phyloP scores from a whole-genome alignment of 1,140 invertebrate species.

The Neotoxoptera formosana region DNA sequence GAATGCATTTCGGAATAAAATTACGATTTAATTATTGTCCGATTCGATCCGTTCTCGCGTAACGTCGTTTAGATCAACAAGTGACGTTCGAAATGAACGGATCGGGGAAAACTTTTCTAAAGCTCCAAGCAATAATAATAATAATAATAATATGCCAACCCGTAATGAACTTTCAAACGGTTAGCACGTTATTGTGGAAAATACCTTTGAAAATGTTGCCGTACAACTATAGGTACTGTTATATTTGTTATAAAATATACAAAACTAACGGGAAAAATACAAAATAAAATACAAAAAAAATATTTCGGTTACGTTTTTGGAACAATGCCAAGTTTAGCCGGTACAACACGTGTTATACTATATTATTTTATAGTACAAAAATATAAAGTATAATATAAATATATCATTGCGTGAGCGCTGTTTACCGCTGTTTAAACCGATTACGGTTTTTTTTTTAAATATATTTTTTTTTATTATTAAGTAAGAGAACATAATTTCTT shows the following conservation, averaged over 20 bases:
- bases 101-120: not conserved
- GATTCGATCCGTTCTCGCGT: not conserved
- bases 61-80: not conserved
- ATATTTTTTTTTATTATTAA: not conserved
- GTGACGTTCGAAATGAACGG: not conserved
- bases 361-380: not conserved
- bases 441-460: not conserved
- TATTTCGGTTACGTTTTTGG: not conserved
- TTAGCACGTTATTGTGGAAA: not conserved
- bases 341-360: not conserved
- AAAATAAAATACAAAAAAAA: not conserved
- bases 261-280: not conserved
- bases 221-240: not conserved
- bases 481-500: not conserved
- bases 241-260: not conserved
- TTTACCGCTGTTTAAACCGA: not conserved
- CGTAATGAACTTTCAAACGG: not conserved
- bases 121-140: not conserved
- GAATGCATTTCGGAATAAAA: not conserved
- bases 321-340: not conserved
- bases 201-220: not conserved
- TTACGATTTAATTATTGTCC: not conserved
- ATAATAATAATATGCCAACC: not conserved
- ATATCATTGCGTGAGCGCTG: not conserved
- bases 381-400: too few species aligned